Evolutionary conservation across 2,113 vertebrate genomes (phyloP).

Genomic region (Chamaea fasciata): DNA sequence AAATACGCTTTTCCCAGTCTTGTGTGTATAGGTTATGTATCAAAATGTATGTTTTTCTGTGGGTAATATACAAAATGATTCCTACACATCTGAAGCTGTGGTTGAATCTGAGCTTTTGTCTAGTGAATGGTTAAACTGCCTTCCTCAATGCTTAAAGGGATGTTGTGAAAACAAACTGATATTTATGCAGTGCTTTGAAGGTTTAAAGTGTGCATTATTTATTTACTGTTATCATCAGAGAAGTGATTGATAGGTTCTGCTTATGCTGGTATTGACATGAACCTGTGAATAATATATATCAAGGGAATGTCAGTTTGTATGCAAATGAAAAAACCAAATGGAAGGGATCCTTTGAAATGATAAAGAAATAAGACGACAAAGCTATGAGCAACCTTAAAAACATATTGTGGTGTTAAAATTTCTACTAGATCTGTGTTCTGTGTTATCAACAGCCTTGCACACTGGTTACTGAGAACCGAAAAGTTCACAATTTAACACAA

Average conservation of each 20-base stretch:
- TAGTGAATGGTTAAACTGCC: slow-evolving; percentile 24
- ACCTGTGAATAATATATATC: slow-evolving; percentile 10
- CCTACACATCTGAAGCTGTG: background rate
- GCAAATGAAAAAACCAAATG: slow-evolving; percentile 22
- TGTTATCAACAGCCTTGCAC: background rate
- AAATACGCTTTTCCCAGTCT: background rate
- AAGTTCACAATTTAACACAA: background rate
- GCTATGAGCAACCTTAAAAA: background rate
- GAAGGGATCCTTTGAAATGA: background rate
- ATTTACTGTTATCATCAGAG: slow-evolving; percentile 40
- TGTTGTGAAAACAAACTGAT: slow-evolving; percentile 36
- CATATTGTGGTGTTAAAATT: background rate
- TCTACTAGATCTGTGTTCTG: background rate
- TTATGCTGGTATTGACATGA: slow-evolving; percentile 14
- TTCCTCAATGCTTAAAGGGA: background rate
- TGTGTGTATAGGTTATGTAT: background rate
- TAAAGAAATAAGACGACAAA: slow-evolving; percentile 7
- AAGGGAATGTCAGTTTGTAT: slow-evolving; percentile 17
- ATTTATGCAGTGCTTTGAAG: slow-evolving; percentile 37
- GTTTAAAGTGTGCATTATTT: slow-evolving; percentile 48
- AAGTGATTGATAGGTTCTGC: background rate
- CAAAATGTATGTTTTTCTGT: background rate
- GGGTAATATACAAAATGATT: background rate
- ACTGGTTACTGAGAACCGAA: background rate
- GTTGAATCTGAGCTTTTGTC: background rate